Percentiles rank a stretch among this genome's conserved stretches.
Evolutionary conservation across 2,888 invertebrate genomes (phyloP).

Genomic region (Amphimallon solstitiale): DNA sequence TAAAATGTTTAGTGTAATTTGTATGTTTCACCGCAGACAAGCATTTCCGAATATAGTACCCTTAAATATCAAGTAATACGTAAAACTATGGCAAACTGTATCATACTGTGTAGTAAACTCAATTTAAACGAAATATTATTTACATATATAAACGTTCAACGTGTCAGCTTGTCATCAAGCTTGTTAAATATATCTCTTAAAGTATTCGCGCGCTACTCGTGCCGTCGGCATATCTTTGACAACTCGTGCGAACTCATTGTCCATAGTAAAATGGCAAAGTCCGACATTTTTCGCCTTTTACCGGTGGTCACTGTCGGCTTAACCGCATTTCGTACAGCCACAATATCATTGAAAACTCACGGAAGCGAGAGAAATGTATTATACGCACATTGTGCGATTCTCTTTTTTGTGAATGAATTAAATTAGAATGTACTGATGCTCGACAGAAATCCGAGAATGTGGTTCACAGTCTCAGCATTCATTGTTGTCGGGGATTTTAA

Average conservation of each 20-base stretch:
- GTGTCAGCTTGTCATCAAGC: slow-evolving; percentile 20
- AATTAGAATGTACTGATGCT: slow-evolving; percentile 6
- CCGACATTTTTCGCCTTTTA: slow-evolving; percentile 37
- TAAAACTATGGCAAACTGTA: too few species aligned
- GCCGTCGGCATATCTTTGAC: slow-evolving; percentile 39
- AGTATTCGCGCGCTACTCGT: slow-evolving; percentile 21
- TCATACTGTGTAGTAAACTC: neutral
- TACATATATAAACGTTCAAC: slow-evolving; percentile 5
- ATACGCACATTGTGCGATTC: slow-evolving; percentile 24
- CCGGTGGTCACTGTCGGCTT: slow-evolving; percentile 34
- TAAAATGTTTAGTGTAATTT: too few species aligned
- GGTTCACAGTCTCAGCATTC: slow-evolving; percentile 16
- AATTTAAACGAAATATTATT: slow-evolving; percentile 17
- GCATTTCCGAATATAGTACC: too few species aligned
- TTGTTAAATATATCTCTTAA: slow-evolving; percentile 21
- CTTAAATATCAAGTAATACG: too few species aligned
- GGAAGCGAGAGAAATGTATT: slow-evolving; percentile 35
- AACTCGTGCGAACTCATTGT: slow-evolving; percentile 41
- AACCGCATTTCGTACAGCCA: slow-evolving; percentile 28
- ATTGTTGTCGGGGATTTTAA: slow-evolving; percentile 37
- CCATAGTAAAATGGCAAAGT: slow-evolving; percentile 31
- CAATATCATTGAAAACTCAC: slow-evolving; percentile 32
- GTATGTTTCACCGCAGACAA: too few species aligned
- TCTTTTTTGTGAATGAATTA: slow-evolving; percentile 30
- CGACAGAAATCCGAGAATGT: neutral